Evolutionary conservation across 2,113 vertebrate species (phyloP).

Genomic region (Oceanodroma tethys): DNA sequence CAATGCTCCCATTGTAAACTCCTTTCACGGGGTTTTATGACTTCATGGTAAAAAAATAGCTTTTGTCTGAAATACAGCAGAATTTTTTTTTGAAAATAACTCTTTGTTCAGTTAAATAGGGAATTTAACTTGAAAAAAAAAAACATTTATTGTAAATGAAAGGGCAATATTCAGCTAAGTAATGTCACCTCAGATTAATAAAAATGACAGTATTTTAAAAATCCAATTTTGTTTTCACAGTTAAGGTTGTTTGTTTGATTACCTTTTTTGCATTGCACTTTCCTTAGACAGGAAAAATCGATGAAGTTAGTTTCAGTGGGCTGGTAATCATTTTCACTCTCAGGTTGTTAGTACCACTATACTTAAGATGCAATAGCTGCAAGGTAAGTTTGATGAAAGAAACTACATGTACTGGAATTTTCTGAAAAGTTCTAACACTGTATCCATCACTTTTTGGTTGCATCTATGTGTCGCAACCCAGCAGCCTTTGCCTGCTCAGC

Average conservation of each 20-base stretch:
- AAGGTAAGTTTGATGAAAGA: background rate
- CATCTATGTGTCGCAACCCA: background rate
- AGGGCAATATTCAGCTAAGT: constrained; percentile 15
- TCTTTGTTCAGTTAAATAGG: background rate
- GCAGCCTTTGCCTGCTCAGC: accelerated
- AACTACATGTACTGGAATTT: background rate
- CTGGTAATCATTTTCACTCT: background rate
- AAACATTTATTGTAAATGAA: constrained; percentile 11
- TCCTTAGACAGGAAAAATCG: constrained; percentile 21
- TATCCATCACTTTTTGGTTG: background rate
- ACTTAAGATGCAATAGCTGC: background rate
- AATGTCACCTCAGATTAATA: constrained; percentile 27
- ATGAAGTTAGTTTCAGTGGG: background rate
- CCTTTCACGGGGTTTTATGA: background rate
- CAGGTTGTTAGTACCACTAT: background rate
- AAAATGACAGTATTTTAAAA: constrained; percentile 48
- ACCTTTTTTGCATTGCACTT: constrained; percentile 27
- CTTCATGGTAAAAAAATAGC: constrained; percentile 38
- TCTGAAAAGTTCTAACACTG: background rate
- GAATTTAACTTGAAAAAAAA: background rate
- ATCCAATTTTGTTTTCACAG: constrained; percentile 37
- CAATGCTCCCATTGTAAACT: constrained; percentile 5
- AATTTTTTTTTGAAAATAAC: background rate
- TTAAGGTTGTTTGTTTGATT: constrained; percentile 39
- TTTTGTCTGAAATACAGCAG: constrained; percentile 7